Percentiles rank a stretch among this genome's conserved stretches.
Conservation (phyloP, 1,140 invertebrate species). For the Panagrolaimus sp. region DNA sequence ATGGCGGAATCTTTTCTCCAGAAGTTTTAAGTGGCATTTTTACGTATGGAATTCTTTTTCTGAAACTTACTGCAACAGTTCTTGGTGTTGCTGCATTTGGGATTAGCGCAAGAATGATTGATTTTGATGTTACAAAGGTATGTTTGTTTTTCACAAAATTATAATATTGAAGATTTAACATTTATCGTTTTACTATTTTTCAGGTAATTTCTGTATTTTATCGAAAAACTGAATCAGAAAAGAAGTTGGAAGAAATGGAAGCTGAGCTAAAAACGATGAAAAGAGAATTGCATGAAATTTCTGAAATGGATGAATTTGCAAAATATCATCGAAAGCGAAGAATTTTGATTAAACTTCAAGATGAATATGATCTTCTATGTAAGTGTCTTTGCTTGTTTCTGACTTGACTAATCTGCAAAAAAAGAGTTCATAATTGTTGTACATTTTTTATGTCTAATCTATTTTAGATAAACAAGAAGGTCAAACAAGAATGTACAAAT, state of each 20-base stretch:
- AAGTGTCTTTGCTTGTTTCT: too few species aligned
- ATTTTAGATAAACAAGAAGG: background rate
- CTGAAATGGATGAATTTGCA: slow-evolving; percentile 10
- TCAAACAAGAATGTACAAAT: slow-evolving; percentile 9
- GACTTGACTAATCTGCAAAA: too few species aligned
- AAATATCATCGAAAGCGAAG: slow-evolving; percentile 5
- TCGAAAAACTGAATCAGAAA: slow-evolving; percentile 6
- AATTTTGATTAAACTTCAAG: background rate
- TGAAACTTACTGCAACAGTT: background rate
- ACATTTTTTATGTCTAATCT: background rate
- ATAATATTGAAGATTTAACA: background rate
- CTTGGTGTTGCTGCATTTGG: slow-evolving; percentile 9
- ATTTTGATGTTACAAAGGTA: slow-evolving; percentile 11
- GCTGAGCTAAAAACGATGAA: background rate
- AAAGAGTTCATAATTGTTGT: too few species aligned
- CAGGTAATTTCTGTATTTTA: slow-evolving; percentile 4
- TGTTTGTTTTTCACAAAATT: background rate
- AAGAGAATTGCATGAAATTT: background rate
- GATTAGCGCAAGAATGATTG: slow-evolving; percentile 6
- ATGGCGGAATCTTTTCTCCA: too few species aligned
- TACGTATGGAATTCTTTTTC: background rate
- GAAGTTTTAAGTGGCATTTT: too few species aligned
- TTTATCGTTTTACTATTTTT: background rate
- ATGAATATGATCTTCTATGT: background rate
- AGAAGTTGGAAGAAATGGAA: background rate